Evolutionary conservation across 1,140 invertebrate species (phyloP), one percentile per base, ranked within the genome.

Genomic region (Tetragnatha versicolor): DNA sequence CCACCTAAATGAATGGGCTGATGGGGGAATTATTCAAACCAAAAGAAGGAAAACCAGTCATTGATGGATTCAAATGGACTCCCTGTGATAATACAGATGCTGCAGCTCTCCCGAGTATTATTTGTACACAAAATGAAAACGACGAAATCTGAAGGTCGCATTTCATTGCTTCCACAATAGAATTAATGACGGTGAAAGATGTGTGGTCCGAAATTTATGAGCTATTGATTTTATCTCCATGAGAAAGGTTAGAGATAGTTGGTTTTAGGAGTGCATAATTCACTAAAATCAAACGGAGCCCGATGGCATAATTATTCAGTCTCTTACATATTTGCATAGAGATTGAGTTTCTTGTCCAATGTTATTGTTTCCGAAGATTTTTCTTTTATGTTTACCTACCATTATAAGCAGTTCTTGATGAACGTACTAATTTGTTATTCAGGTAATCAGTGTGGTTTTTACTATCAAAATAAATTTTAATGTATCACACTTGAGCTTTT

Each of bases 21-120:
- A 66, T 66, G 63, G 14, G 10, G 10, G 14, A 42, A 66, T 66
- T 66, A 66, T 47, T 47, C 63, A 45, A 66, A 66, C 22, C 49
- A 7, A 31, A 42, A 42, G 63, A 20, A 66, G 63, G 6, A 25
- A 31, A 45, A 14, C 63, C 63, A 66, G 37, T 27, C 37, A 66
- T 39, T 66, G 35, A 7, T 33, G 55, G 9, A 31, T 33, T 58
- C 27, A 7, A 35, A 49, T 22, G 5, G 25, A 22, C 60, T 31
- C n/a, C 25, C 35, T 63, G 10, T 63, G 35, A 58, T 58, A 20
- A 58, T 58, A 55, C 27, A 58, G 5, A 17, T 58, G 29, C 20
- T 33, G 29, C 29, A 58, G 17, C 35, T 58, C n/a, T n/a, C 55
- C 35, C 35, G 55, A 58, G 35, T 58, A 31, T 9, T 17, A 42